phyloP scores from a whole-genome alignment of 2,888 invertebrate genomes.

The Allygus modestus region DNA sequence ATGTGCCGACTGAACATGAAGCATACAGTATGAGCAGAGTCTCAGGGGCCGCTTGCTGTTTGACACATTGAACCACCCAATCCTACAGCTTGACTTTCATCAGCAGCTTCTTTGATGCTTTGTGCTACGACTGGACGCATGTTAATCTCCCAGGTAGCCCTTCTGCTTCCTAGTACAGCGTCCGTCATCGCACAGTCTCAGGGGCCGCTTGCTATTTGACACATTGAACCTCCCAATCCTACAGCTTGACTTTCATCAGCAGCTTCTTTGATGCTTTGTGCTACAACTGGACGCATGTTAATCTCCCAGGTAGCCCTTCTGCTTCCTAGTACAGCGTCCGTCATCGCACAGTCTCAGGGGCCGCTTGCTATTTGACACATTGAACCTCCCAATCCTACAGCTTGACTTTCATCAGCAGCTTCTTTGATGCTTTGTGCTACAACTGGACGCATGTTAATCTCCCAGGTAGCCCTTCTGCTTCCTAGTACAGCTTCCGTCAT shows the following conservation, averaged over 20 bases:
- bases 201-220: neutral
- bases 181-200: neutral
- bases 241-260: neutral
- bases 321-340: neutral
- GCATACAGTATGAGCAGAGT: too few species aligned
- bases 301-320: too few species aligned
- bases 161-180: neutral
- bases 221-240: neutral
- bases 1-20: neutral
- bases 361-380: neutral
- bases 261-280: neutral
- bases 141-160: too few species aligned
- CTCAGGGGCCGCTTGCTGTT: too few species aligned
- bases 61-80: neutral
- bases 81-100: neutral
- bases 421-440: neutral
- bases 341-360: neutral
- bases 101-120: slow-evolving; percentile 1
- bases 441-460: neutral
- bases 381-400: neutral
- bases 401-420: neutral
- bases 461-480: too few species aligned
- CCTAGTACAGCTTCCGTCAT: neutral
- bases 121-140: neutral
- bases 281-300: neutral